A percentile compares a stretch with the other conserved stretches of the same genome.
These are phyloP conservation scores for Eremophila alpestris DNA, from an alignment of 2,797 vertebrate genomes.

Conservation along the genomic window DNA sequence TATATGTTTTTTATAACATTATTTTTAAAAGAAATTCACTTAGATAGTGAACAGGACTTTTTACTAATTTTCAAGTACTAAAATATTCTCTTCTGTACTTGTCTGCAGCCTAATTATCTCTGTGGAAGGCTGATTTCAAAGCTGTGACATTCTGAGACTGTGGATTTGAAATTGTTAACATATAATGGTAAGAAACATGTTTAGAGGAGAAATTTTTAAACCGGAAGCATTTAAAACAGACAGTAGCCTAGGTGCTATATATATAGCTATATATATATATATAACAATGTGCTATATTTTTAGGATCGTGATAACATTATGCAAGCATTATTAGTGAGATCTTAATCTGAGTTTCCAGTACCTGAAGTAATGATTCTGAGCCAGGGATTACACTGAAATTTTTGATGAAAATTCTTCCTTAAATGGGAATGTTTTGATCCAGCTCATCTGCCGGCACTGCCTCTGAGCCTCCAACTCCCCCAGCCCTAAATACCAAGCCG, in stretches of 20 bases:
- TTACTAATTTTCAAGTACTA: background rate
- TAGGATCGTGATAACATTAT: background rate
- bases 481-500: background rate
- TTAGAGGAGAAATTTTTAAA: background rate
- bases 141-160: background rate
- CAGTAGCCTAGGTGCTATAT: background rate
- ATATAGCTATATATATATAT: background rate
- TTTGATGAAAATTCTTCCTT: background rate
- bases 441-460: background rate
- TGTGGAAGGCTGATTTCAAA: background rate
- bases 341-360: background rate
- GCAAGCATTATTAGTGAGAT: background rate
- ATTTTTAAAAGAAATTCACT: background rate
- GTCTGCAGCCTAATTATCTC: background rate
- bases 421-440: background rate
- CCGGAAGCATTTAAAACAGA: background rate
- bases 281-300: background rate
- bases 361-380: background rate
- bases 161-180: background rate
- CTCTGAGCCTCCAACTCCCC: background rate
- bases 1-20: background rate
- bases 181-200: background rate
- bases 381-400: background rate
- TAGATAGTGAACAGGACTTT: background rate
- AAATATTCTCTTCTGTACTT: background rate